Evolutionary conservation across 2,797 vertebrate genomes (phyloP), one percentile per base, ranked within the genome.

Genomic region (Rhinella marina): DNA sequence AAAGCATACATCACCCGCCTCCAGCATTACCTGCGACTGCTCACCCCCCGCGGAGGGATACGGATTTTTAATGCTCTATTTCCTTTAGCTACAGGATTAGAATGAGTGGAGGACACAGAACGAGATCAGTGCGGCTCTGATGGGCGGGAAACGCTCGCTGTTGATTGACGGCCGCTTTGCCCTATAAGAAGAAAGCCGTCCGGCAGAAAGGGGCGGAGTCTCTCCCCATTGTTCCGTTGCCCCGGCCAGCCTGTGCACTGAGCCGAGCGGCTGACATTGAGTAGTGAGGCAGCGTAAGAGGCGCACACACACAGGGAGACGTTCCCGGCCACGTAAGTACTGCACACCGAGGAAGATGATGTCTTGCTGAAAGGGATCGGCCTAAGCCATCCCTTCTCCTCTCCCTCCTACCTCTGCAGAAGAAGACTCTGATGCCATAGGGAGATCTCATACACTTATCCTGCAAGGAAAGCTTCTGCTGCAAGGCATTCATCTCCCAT

Each of bases 301-400:
- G 86, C 85, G 89, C 91, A 90, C 90, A 89, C 72, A 84, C 25
- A 32, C n/a, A 91, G 92, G 93, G 94, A 95, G 95, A 97, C 95
- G 95, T 95, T 94, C 95, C 93, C 92, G 92, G 97, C 96, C 97
- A 97, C 96, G 97, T 97, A 96, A 97, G 97, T 96, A 94, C 94
- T 92, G 93, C 93, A 91, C n/a, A 48, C 91, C 91, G 91, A 93
- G 86, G 92, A 93, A 94, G 95, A 96, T 94, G 96, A 95, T 96
- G 96, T 94, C 95, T 94, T 95, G 96, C 95, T 96, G 95, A 96
- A 94, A 91, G 96, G 97, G 95, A 95, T 93, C 95, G 96, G 96
- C 94, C 95, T 92, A 93, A 94, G 94, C 95, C 90, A 93, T 95
- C 95, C 92, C 95, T 82, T 92, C 92, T 82, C 56, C 29, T 82